phyloP scores from a whole-genome alignment of 2,113 vertebrate genomes.

The Thalassarche chlororhynchos region DNA sequence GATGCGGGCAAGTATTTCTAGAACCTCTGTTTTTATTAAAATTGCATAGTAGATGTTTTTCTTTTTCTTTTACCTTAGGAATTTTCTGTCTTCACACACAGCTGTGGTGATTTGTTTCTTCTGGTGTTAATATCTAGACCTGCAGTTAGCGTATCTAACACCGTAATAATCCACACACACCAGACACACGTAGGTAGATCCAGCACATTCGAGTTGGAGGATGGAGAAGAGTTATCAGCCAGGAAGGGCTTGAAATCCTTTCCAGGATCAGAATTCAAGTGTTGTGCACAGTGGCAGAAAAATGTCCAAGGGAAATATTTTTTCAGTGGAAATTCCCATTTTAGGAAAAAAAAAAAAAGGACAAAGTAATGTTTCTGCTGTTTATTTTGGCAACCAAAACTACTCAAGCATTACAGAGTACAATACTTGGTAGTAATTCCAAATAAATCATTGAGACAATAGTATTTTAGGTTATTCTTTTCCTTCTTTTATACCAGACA shows the following conservation, averaged over 20 bases:
- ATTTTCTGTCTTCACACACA: background rate
- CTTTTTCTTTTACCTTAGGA: background rate
- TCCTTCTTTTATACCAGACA: background rate
- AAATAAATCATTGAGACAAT: background rate
- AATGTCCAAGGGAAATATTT: background rate
- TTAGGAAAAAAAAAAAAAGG: rapidly evolving
- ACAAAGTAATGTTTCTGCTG: background rate
- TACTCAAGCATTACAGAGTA: background rate
- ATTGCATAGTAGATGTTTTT: background rate
- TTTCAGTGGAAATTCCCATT: background rate
- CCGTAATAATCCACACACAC: background rate
- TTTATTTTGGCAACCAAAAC: background rate
- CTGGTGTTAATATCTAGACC: background rate
- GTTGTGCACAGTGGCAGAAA: background rate
- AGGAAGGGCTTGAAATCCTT: background rate
- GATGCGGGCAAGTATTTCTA: background rate
- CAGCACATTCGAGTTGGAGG: background rate
- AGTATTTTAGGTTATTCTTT: background rate
- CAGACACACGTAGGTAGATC: background rate
- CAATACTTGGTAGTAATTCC: background rate
- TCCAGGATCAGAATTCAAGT: background rate
- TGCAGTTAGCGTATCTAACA: background rate
- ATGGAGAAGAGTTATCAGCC: background rate
- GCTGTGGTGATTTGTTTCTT: background rate
- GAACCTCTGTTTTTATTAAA: background rate